These are phyloP conservation scores for Brachypalpus laphriformis DNA, from an alignment of 2,888 invertebrate genomes.

Conservation along the genomic window DNA sequence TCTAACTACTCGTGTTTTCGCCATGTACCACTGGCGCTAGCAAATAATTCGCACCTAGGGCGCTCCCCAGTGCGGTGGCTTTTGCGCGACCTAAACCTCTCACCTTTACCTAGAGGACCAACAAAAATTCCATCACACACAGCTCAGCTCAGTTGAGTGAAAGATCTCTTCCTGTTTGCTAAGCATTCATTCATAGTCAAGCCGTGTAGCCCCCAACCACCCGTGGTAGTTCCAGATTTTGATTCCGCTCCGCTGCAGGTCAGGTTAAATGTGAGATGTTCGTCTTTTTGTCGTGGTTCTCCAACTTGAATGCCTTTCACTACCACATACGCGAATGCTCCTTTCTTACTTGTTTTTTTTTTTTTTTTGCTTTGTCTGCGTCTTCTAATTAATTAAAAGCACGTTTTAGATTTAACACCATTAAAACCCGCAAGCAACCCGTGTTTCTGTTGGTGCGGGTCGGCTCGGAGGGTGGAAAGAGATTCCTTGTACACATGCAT, in stretches of 20 bases:
- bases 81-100: constrained; percentile 69
- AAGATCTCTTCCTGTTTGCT: constrained; percentile 42
- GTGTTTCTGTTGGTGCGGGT: neutral
- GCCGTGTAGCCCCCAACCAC: neutral
- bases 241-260: constrained; percentile 36
- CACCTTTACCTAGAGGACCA: constrained; percentile 63
- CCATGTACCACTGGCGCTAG: constrained; percentile 69
- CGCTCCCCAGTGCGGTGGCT: constrained; percentile 26
- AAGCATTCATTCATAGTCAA: constrained; percentile 59
- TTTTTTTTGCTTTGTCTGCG: constrained; percentile 26
- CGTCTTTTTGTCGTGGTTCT: constrained; percentile 24
- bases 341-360: constrained; percentile 41
- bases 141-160: constrained; percentile 24
- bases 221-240: constrained; percentile 47
- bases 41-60: constrained; percentile 66
- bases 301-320: constrained; percentile 17
- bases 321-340: constrained; percentile 6
- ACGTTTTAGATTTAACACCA: constrained; percentile 73
- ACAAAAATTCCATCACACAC: constrained; percentile 42
- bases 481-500: constrained; percentile 45
- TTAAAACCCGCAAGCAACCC: constrained; percentile 61
- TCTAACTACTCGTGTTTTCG: constrained; percentile 68
- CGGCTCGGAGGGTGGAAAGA: neutral
- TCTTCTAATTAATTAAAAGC: constrained; percentile 74
- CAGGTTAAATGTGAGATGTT: constrained; percentile 37